Conservation (phyloP, 30 jellyfish, hydroid and myxozoan genomes). For the Pseudorhiza aurosa region DNA sequence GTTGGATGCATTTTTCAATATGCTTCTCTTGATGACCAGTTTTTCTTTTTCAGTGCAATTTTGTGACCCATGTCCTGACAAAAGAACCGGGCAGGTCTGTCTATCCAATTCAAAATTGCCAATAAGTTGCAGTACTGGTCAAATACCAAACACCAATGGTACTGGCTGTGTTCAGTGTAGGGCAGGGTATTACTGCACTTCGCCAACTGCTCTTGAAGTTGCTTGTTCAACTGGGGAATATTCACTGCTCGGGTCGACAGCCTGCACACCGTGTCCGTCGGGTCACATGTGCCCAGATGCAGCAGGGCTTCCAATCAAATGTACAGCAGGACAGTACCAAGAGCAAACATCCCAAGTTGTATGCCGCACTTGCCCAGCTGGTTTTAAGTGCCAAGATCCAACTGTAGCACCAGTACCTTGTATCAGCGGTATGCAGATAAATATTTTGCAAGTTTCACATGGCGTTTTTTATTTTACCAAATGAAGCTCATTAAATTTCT, state of each 20-base stretch:
- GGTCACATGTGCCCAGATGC: constrained; percentile 82
- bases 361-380: constrained; percentile 91
- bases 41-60: constrained; percentile 51
- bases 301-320: constrained; percentile 52
- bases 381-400: constrained; percentile 71
- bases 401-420: constrained; percentile 84
- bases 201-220: constrained; percentile 75
- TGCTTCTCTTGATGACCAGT: no score
- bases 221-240: constrained; percentile 76
- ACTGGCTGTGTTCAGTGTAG: constrained; percentile 81
- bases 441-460: constrained; percentile 1
- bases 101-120: constrained; percentile 71
- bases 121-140: constrained; percentile 71
- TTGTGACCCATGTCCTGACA: constrained; percentile 84
- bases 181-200: constrained; percentile 86
- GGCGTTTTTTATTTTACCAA: background rate
- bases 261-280: constrained; percentile 81
- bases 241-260: constrained; percentile 76
- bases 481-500: no score
- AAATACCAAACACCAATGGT: constrained; percentile 67
- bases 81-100: constrained; percentile 81
- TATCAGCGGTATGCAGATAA: constrained; percentile 65
- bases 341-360: constrained; percentile 36
- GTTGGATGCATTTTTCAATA: no score
- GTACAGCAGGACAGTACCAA: constrained; percentile 85